These are phyloP conservation scores for Oeneis ivallda DNA, from an alignment of 2,888 invertebrate genomes.

Conservation along the genomic window DNA sequence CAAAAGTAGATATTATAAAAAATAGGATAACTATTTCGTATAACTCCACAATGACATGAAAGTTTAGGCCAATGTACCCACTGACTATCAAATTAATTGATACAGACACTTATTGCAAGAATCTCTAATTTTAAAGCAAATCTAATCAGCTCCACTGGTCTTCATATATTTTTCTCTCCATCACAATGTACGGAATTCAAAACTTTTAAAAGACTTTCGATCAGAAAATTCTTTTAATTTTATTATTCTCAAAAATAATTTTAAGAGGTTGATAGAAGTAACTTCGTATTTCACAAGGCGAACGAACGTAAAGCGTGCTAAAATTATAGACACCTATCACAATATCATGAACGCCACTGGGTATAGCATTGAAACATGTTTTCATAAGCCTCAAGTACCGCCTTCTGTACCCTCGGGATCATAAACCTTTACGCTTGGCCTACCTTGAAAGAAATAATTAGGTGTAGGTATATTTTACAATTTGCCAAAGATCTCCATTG, in stretches of 20 bases:
- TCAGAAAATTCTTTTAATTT: too few relatives aligned
- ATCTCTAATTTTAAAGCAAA: too few relatives aligned
- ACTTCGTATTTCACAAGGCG: not conserved
- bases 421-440: slow-evolving; percentile 66
- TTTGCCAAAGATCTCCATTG: slow-evolving; percentile 78
- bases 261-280: not conserved
- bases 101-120: too few relatives aligned
- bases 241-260: too few relatives aligned
- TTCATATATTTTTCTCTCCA: too few relatives aligned
- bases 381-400: slow-evolving; percentile 75
- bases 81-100: too few relatives aligned
- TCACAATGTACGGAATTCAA: too few relatives aligned
- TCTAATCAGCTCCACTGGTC: too few relatives aligned
- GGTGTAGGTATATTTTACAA: slow-evolving; percentile 75
- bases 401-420: slow-evolving; percentile 58
- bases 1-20: too few relatives aligned
- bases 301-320: slow-evolving; percentile 26
- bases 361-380: slow-evolving; percentile 66
- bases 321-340: slow-evolving; percentile 58
- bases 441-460: slow-evolving; percentile 77
- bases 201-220: too few relatives aligned
- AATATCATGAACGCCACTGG: slow-evolving; percentile 53
- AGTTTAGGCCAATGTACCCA: too few relatives aligned
- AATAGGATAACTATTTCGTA: not conserved
- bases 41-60: too few relatives aligned